Percentiles rank a stretch among this genome's conserved stretches.
These are phyloP conservation scores for Frankliniella intonsa DNA, from an alignment of 2,888 invertebrate species.

Conservation along the genomic window DNA sequence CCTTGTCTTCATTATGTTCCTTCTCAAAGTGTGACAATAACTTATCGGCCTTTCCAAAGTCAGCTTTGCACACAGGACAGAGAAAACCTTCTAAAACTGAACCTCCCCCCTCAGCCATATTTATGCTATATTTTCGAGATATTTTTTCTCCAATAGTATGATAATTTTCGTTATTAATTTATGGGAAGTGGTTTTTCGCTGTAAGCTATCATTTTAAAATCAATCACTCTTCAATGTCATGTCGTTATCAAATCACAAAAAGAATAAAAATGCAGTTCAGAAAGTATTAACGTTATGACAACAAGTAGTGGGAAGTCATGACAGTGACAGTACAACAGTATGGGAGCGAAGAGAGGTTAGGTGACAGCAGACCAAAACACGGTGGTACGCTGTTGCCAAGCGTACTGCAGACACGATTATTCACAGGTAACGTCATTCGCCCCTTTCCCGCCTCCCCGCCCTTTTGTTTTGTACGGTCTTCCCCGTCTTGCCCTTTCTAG, in stretches of 20 bases:
- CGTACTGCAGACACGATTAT: too few relatives aligned
- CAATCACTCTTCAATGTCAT: constrained; percentile 33
- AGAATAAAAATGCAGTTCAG: not conserved
- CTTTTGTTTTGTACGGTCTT: too few relatives aligned
- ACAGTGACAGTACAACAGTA: too few relatives aligned
- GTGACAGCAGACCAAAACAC: too few relatives aligned
- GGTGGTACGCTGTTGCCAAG: too few relatives aligned
- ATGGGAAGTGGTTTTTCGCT: constrained; percentile 33
- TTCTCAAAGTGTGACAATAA: constrained; percentile 86
- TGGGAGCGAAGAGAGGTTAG: too few relatives aligned
- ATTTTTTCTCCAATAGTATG: not conserved
- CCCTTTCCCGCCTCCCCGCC: too few relatives aligned
- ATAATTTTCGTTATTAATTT: constrained; percentile 31
- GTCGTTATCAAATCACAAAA: constrained; percentile 30
- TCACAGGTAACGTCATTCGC: too few relatives aligned
- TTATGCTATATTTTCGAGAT: constrained; percentile 27
- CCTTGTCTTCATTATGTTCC: constrained; percentile 80
- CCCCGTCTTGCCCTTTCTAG: too few relatives aligned
- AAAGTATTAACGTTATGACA: not conserved
- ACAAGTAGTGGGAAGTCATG: too few relatives aligned
- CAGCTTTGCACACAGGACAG: constrained; percentile 90
- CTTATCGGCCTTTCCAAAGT: constrained; percentile 76
- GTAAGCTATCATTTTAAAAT: constrained; percentile 34
- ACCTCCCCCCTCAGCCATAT: constrained; percentile 45
- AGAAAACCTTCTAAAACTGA: constrained; percentile 87